phyloP scores from a whole-genome alignment of 30 jellyfish, hydroid and myxozoan species.

The Phacellophora camtschatica region DNA sequence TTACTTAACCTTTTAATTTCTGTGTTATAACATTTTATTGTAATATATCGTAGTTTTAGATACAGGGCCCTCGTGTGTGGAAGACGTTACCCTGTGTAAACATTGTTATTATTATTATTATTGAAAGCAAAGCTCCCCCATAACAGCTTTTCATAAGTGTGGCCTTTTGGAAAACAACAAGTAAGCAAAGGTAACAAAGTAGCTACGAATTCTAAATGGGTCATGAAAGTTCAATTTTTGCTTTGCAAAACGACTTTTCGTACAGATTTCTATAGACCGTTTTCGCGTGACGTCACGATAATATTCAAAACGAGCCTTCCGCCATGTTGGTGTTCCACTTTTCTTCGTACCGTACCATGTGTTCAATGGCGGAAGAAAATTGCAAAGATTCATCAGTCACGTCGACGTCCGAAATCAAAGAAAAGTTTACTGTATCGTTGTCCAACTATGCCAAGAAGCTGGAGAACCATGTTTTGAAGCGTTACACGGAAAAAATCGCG shows the following conservation, averaged over 20 bases:
- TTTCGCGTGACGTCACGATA: constrained; percentile 3
- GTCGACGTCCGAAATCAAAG: constrained; percentile 3
- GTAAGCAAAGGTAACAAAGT: too few relatives aligned
- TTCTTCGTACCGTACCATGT: constrained; percentile 3
- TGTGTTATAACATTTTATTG: too few relatives aligned
- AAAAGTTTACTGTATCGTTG: constrained; percentile 22
- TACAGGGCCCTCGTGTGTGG: too few relatives aligned
- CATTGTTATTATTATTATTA: too few relatives aligned
- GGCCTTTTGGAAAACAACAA: too few relatives aligned
- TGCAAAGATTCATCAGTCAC: neutral
- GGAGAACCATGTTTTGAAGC: constrained; percentile 27
- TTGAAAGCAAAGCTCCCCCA: too few relatives aligned
- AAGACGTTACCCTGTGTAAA: too few relatives aligned
- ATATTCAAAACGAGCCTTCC: neutral
- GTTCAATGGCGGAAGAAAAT: neutral
- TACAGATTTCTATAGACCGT: neutral
- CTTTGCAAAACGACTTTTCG: neutral
- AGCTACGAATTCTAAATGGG: too few relatives aligned
- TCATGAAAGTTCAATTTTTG: too few relatives aligned
- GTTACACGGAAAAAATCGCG: constrained; percentile 26
- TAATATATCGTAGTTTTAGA: too few relatives aligned
- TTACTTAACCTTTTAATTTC: too few relatives aligned
- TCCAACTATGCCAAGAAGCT: constrained; percentile 31
- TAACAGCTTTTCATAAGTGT: too few relatives aligned
- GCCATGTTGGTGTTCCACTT: constrained; percentile 19